Base-by-base conservation (phyloP, 2,113 vertebrate species). In the Seriola rivoliana region DNA sequence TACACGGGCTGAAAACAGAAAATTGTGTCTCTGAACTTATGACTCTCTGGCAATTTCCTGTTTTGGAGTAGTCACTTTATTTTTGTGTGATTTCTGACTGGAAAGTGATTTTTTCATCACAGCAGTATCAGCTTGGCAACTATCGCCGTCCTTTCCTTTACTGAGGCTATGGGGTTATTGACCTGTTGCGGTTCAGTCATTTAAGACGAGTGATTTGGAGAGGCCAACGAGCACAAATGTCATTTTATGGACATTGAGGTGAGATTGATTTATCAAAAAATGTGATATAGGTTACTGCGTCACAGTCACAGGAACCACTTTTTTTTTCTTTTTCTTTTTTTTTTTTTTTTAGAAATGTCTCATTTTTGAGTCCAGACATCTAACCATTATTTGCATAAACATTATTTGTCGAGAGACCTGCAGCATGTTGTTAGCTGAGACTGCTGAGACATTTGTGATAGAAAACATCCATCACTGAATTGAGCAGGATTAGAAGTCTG, bases 311-410 rank as follows among this genome's bases (percentile, higher is more conserved):
- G 36, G 14, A 65, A 23, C 17, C 9, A 25, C 12, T 13, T 44
- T 13, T 64, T 23, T 38, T 38, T 38, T 38, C 8, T 38, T 38
- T 38, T 5, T 38, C 38, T 4, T 29, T 12, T 42, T 5, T 29
- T 29, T 29, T 29, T 29, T 64, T 23, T 38, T 42, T 55, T 6
- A 70, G 16, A 29, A 3, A 25, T 6, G 9, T 19, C 58, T 78
- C 34, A 10, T n/a, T 50, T 50, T 64, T 8, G 3, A 36, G 48
- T 7, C 40, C 34, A 71, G 16, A 65, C 36, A 68, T 70, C 38
- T 8, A 74, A 80, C 50, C 48, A 64, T 48, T 63, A 34, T 71
- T 71, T 78, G 57, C 57, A 72, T 57, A 34, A 80, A 57, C 23
- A 60, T 59, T 25, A 62, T 48, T 59, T 34, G 21, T 46, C 25